Base-by-base conservation (phyloP, 2,888 invertebrate genomes). In the Eucera pruinosa region DNA sequence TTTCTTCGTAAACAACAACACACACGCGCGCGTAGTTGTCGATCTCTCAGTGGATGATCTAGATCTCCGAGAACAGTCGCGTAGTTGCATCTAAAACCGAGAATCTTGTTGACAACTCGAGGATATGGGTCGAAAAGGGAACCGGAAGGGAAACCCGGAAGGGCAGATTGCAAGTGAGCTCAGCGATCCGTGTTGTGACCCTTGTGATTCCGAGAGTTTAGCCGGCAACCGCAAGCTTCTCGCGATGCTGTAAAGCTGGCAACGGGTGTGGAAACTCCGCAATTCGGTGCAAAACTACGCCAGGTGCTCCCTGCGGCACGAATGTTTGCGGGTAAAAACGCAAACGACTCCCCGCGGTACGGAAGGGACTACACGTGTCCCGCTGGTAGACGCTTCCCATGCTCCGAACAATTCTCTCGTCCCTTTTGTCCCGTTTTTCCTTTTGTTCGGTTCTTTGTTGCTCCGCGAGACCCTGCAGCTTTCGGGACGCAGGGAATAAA, bases 231-330 rank as follows among this genome's bases (percentile, higher is more conserved):
- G 69, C 72, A 75, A 48, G 62, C 41, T 62, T 43, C 62, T 23
- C 52, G 20, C 30, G 15, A 36, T 36, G 52, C 20, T 39, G 57
- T 50, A 58, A 74, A 68, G 25, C 47, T 18, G 68, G 33, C 55
- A 73, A 73, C 52, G 66, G 55, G 67, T 58, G 15, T 36, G 18
- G 62, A 74, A 74, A 74, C 77, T 77, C 50, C 52, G 9, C 11
- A 64, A 62, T 41, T 20, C 20, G 36, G 9, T 9, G 47, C 45
- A 48, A 58, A 74, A 64, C 15, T 41, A 25, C 25, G 20, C 9
- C 33, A n/a, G 50, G n/a, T n/a, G 30, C 27, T 57, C 41, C 48
- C 36, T 5, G 30, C 15, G 30, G 27, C 11, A 18, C 39, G 43
- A 41, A 57, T 62, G 33, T 68, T 74, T 39, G 36, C 55, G 47